A percentile compares a stretch with the other conserved stretches of the same genome.
phyloP scores from a whole-genome alignment of 1,140 invertebrate species.

The Ganaspis sp. region DNA sequence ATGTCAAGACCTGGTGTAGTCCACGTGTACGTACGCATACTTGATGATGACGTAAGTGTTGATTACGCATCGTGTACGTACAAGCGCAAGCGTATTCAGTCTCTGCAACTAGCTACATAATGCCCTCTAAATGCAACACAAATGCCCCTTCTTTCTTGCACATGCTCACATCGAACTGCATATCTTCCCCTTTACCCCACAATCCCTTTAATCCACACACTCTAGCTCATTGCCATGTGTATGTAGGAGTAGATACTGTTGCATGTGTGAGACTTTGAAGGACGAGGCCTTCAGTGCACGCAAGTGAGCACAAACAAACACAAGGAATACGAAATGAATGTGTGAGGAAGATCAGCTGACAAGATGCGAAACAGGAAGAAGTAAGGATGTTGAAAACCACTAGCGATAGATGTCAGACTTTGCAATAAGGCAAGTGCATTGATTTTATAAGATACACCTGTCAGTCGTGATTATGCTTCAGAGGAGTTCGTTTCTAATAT shows the following conservation, averaged over 20 bases:
- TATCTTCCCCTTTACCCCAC: not conserved
- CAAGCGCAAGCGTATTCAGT: conserved; percentile 3
- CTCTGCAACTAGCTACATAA: conserved; percentile 16
- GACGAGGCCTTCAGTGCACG: conserved; percentile 59
- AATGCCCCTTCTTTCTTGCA: not conserved
- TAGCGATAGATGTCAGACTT: not conserved
- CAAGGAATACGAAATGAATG: conserved; percentile 32
- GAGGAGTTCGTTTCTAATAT: no score
- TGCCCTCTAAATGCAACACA: conserved; percentile 56
- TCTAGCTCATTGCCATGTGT: not conserved
- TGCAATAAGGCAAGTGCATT: no score
- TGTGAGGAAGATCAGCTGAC: conserved; percentile 52
- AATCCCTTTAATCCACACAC: not conserved
- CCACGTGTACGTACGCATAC: conserved; percentile 39
- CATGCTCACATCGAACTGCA: not conserved
- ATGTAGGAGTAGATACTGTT: conserved; percentile 22
- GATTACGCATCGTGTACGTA: conserved; percentile 54
- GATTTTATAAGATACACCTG: no score
- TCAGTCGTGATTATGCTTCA: no score
- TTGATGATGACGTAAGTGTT: conserved; percentile 57
- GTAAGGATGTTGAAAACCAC: not conserved
- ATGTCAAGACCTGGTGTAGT: conserved; percentile 12
- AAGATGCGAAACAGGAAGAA: conserved; percentile 50
- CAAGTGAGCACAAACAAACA: conserved; percentile 31
- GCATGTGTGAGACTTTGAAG: conserved; percentile 47